Percentiles rank a stretch among this genome's conserved stretches.
Evolutionary conservation across 2,888 invertebrate species (phyloP).

Genomic region (Oligia fasciuncula): DNA sequence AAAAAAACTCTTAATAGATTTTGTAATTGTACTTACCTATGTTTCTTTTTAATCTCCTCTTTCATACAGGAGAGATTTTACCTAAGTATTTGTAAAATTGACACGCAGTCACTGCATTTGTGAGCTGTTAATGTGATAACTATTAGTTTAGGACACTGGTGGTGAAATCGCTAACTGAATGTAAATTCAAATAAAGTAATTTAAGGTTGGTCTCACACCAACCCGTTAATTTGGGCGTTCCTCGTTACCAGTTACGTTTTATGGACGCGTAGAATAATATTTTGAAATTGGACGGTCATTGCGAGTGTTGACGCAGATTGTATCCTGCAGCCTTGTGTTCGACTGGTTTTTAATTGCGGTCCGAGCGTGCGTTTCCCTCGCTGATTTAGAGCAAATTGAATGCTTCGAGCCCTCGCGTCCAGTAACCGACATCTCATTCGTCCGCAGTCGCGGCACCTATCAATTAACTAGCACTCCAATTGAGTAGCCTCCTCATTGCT

Average conservation of each 20-base stretch:
- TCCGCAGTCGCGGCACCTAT: slow-evolving; percentile 75
- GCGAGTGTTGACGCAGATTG: slow-evolving; percentile 80
- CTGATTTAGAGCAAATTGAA: slow-evolving; percentile 86
- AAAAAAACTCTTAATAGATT: not conserved
- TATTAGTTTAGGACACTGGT: slow-evolving; percentile 34
- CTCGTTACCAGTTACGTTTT: slow-evolving; percentile 66
- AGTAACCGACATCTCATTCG: slow-evolving; percentile 77
- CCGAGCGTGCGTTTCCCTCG: slow-evolving; percentile 72
- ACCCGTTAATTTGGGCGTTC: slow-evolving; percentile 63
- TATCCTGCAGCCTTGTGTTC: slow-evolving; percentile 77
- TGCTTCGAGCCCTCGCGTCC: slow-evolving; percentile 76
- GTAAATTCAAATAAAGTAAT: slow-evolving; percentile 57
- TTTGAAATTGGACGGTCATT: slow-evolving; percentile 75
- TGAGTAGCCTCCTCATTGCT: slow-evolving; percentile 66
- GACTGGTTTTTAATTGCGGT: slow-evolving; percentile 83
- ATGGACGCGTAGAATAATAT: slow-evolving; percentile 67
- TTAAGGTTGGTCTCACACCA: slow-evolving; percentile 63
- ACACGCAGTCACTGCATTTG: not conserved
- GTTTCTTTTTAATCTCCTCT: not conserved
- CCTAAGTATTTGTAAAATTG: not conserved
- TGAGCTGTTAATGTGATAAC: slow-evolving; percentile 17
- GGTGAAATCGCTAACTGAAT: slow-evolving; percentile 49
- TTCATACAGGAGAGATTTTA: not conserved
- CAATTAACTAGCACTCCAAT: slow-evolving; percentile 79
- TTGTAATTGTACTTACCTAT: not conserved